Conservation (phyloP, 2,888 invertebrate genomes). For the Boloria euphrosyne region DNA sequence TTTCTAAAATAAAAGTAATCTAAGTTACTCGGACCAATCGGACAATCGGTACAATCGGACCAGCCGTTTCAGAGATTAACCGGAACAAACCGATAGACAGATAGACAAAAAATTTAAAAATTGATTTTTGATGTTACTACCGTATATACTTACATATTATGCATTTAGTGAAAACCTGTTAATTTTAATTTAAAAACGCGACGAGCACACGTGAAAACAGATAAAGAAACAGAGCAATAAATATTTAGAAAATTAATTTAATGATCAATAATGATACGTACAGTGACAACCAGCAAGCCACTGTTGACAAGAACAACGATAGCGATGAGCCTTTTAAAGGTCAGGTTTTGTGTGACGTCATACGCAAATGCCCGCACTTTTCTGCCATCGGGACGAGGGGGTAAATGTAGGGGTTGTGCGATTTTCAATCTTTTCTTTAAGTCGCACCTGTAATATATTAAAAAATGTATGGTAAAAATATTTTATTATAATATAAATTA, state of each 20-base stretch:
- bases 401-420: constrained; percentile 98
- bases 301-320: constrained; percentile 97
- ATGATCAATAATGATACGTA: constrained; percentile 66
- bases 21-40: too few species aligned
- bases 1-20: too few species aligned
- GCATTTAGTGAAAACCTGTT: too few species aligned
- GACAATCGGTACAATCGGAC: too few species aligned
- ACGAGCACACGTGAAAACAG: too few species aligned
- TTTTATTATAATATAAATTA: neutral
- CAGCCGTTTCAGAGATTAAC: too few species aligned
- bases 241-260: neutral
- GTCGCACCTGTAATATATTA: constrained; percentile 87
- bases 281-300: constrained; percentile 93
- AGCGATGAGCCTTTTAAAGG: constrained; percentile 97
- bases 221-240: too few species aligned
- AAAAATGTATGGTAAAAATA: neutral
- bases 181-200: too few species aligned
- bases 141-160: too few species aligned
- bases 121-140: too few species aligned
- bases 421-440: constrained; percentile 99
- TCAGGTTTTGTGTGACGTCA: constrained; percentile 97
- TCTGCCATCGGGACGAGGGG: constrained; percentile 96
- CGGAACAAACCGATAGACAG: too few species aligned
- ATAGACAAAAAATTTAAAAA: too few species aligned
- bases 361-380: constrained; percentile 97